Evolutionary conservation across 2,888 invertebrate genomes (phyloP), one percentile per base, ranked within the genome.

Genomic region (Noctua comes): DNA sequence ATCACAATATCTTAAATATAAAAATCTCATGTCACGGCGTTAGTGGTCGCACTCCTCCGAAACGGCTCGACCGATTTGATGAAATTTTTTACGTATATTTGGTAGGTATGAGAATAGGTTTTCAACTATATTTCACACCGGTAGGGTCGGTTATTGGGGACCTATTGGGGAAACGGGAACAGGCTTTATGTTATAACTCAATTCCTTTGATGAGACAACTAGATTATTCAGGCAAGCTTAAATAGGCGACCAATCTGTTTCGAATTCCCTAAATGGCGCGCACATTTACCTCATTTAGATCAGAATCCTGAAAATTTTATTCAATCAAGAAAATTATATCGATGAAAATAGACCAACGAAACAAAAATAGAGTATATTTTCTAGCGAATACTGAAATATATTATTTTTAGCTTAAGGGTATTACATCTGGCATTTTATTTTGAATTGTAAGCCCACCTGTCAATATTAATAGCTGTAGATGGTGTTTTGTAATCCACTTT

Each of bases 401-500:
- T 54, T 65, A 73, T 48, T 65, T 65, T n/a, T 2, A 16, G 10
- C 43, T 21, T n/a, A 21, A 4, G 1, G 4, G 7, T 46, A 21
- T 54, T 62, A 64, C 7, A 36, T 54, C 64, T 54, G 18, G 24
- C 18, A 46, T 74, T 74, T 66, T 40, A n/a, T 48, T 79, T 48
- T 8, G 46, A 40, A 57, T 27, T 24, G 18, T 21, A 24, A 40
- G 24, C 10, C 16, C 27, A 36, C 13, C 40, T 65, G 76, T 8
- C 57, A 79, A 51, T 79, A 31, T 51, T 36, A 76, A 79, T 66
- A 31, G 31, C 4, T 3, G 36, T 66, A 43, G 31, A n/a, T 31
- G 43, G 40, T 6, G 11, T n/a, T 43, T 43, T 80, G 13, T 31
- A 16, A 77, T 69, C 31, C 43, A 68, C 6, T 48, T 31, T 48